Conservation (phyloP, 2,113 vertebrate genomes). For the Rhodinocichla rosea region DNA sequence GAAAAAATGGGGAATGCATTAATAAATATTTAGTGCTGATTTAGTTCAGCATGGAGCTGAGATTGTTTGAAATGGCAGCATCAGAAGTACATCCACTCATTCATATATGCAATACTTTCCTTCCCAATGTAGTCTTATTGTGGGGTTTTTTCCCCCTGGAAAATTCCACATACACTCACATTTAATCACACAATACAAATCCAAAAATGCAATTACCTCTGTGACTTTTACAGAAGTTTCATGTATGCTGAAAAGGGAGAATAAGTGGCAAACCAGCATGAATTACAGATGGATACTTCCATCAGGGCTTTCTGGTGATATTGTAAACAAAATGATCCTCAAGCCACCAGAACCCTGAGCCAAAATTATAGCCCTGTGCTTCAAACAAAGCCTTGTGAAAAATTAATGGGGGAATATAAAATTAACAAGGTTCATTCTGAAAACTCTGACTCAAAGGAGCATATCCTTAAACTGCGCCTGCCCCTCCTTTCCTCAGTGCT, state of each 20-base stretch:
- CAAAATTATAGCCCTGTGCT: background rate
- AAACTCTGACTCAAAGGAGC: background rate
- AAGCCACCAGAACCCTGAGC: background rate
- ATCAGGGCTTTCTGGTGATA: background rate
- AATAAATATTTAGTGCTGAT: background rate
- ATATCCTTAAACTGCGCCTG: background rate
- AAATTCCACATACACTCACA: background rate
- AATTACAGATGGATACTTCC: background rate
- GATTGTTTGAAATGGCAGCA: background rate
- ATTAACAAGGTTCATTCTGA: background rate
- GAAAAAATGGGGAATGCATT: background rate
- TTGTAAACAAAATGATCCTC: background rate
- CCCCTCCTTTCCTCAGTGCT: background rate
- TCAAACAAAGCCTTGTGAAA: background rate
- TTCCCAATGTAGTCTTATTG: background rate
- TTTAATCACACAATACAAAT: background rate
- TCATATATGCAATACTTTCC: background rate
- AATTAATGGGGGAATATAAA: background rate
- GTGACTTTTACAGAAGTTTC: background rate
- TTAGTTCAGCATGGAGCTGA: background rate
- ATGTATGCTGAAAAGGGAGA: background rate
- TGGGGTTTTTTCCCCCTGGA: background rate
- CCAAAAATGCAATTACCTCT: background rate
- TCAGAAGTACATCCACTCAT: background rate
- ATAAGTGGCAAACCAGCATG: background rate